Evolutionary conservation across 2,113 vertebrate species (phyloP).

Genomic region (Procavia capensis): DNA sequence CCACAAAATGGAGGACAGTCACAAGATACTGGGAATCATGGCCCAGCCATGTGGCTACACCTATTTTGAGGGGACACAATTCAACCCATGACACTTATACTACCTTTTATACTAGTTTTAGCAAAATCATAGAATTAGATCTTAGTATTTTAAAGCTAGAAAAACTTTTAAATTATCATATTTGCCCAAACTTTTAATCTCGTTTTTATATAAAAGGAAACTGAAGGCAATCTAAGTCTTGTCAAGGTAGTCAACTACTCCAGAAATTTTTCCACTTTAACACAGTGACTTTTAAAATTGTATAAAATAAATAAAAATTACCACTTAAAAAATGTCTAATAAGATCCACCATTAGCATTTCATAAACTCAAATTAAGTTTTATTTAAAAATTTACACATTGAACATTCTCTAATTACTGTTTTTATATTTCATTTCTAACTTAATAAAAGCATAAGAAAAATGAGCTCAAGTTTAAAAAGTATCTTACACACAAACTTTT

Average conservation of each 20-base stretch:
- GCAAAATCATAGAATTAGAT: neutral
- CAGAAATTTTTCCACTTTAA: neutral
- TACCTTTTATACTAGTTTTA: neutral
- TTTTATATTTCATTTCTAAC: conserved; percentile 43
- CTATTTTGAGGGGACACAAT: too few relatives aligned
- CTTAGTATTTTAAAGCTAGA: neutral
- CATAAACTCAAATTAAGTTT: neutral
- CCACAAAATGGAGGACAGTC: too few relatives aligned
- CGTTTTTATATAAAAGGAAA: neutral
- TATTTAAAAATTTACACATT: neutral
- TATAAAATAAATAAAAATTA: neutral
- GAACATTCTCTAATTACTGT: neutral
- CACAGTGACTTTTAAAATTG: neutral
- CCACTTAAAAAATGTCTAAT: neutral
- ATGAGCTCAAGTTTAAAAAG: neutral
- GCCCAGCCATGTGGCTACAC: too few relatives aligned
- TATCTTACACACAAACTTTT: neutral
- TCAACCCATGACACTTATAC: too few relatives aligned
- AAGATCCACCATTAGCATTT: conserved; percentile 13
- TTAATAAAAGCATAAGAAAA: neutral
- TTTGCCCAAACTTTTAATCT: neutral
- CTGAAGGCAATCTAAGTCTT: neutral
- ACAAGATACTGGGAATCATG: too few relatives aligned
- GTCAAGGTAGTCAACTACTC: neutral
- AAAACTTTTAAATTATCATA: conserved; percentile 28